Evolutionary conservation across 1,140 invertebrate genomes (phyloP).

Genomic region (Berghia stephanieae): DNA sequence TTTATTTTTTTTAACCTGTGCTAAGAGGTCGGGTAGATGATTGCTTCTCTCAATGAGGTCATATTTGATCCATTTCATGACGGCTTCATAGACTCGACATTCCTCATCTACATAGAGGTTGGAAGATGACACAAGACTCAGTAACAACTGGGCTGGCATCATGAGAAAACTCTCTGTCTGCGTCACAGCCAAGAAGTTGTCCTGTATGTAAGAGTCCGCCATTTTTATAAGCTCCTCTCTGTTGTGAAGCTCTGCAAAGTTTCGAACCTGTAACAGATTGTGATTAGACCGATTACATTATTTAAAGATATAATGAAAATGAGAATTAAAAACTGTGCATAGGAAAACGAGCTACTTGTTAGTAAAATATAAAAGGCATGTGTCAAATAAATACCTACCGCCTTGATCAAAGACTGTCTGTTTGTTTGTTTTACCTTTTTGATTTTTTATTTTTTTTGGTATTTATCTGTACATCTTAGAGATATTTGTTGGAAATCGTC

Average conservation of each 20-base stretch:
- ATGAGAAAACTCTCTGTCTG: constrained; percentile 58
- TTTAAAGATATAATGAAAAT: too few species aligned
- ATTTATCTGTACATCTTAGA: too few species aligned
- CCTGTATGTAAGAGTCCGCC: constrained; percentile 60
- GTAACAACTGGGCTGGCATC: constrained; percentile 49
- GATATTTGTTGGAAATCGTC: too few species aligned
- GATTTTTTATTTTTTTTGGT: too few species aligned
- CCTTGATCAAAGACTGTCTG: too few species aligned
- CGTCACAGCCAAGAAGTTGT: constrained; percentile 61
- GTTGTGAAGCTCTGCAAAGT: constrained; percentile 65
- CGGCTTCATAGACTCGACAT: constrained; percentile 60
- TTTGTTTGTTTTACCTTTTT: too few species aligned
- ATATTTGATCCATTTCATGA: constrained; percentile 62
- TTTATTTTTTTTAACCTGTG: too few species aligned
- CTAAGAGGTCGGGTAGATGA: constrained; percentile 52
- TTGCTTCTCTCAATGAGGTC: constrained; percentile 43
- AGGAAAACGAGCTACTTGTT: too few species aligned
- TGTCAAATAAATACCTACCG: too few species aligned
- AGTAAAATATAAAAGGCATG: too few species aligned
- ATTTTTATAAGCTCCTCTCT: constrained; percentile 57
- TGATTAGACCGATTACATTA: too few species aligned
- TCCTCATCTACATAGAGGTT: constrained; percentile 61
- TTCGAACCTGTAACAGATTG: constrained; percentile 40
- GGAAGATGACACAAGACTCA: constrained; percentile 48
- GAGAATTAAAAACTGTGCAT: too few species aligned